A percentile compares a stretch with the other conserved stretches of the same genome.
phyloP scores from a whole-genome alignment of 2,113 vertebrate species.

The Etheostoma cragini region DNA sequence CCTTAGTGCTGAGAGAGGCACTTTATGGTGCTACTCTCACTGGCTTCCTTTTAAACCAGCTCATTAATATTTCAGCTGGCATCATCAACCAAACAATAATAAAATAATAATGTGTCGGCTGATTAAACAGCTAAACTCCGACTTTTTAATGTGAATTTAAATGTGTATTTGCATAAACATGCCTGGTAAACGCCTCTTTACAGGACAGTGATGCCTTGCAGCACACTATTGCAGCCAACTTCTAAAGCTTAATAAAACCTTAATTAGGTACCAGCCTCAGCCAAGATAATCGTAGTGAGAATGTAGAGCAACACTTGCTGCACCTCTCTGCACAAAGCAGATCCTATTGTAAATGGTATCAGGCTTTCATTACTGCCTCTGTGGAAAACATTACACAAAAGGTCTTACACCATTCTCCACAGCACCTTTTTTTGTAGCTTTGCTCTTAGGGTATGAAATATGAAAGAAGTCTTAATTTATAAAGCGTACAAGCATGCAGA shows the following conservation, averaged over 20 bases:
- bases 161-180: slow-evolving; percentile 84
- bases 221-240: slow-evolving; percentile 71
- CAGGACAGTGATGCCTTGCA: slow-evolving; percentile 80
- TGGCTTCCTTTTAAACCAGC: slow-evolving; percentile 79
- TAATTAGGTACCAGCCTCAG: slow-evolving; percentile 72
- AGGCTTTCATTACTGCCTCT: slow-evolving; percentile 39
- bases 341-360: slow-evolving; percentile 28
- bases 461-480: slow-evolving; percentile 36
- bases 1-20: slow-evolving; percentile 80
- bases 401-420: slow-evolving; percentile 21
- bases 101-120: slow-evolving; percentile 84
- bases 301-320: slow-evolving; percentile 52
- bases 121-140: slow-evolving; percentile 84
- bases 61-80: slow-evolving; percentile 84
- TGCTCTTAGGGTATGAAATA: slow-evolving; percentile 40
- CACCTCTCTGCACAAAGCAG: slow-evolving; percentile 41
- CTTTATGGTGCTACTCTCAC: slow-evolving; percentile 72
- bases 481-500: background rate
- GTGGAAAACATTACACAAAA: slow-evolving; percentile 47
- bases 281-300: slow-evolving; percentile 57
- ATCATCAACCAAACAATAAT: slow-evolving; percentile 85
- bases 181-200: slow-evolving; percentile 80
- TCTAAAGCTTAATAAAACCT: slow-evolving; percentile 81
- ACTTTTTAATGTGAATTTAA: slow-evolving; percentile 83
- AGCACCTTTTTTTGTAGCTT: slow-evolving; percentile 6